Conservation (phyloP, 2,113 vertebrate genomes). For the Petromus typicus region DNA sequence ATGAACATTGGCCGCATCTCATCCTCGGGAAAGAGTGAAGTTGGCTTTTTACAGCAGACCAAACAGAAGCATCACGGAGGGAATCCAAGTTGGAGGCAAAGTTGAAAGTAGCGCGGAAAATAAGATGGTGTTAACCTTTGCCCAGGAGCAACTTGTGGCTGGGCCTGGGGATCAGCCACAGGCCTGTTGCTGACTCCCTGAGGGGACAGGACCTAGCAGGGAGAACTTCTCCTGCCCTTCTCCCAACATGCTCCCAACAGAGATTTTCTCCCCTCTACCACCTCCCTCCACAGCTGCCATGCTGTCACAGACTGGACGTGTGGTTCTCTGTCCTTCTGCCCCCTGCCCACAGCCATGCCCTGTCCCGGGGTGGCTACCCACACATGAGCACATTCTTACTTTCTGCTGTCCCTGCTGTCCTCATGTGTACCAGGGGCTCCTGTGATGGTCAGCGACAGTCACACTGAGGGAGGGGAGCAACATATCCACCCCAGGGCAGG, state of each 20-base stretch:
- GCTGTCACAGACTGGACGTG: too few species aligned
- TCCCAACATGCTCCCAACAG: background rate
- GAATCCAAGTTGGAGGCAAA: background rate
- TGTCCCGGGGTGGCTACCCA: accelerated
- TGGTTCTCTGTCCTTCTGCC: background rate
- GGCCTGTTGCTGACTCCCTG: too few species aligned
- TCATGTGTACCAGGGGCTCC: accelerated
- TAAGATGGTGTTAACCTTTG: background rate
- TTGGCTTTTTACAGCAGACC: background rate
- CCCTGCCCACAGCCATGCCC: background rate
- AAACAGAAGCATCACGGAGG: background rate
- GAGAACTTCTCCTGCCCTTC: background rate
- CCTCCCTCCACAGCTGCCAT: background rate
- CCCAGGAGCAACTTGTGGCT: background rate
- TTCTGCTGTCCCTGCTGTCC: background rate
- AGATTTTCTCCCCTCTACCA: background rate
- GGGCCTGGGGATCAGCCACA: background rate
- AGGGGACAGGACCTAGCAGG: background rate
- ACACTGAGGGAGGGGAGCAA: background rate
- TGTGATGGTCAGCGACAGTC: background rate
- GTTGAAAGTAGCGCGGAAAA: background rate
- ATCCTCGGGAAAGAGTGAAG: background rate
- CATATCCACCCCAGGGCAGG: background rate
- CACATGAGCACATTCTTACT: background rate
- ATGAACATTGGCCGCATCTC: background rate